Evolutionary conservation across 1,140 invertebrate species (phyloP), one percentile per base, ranked within the genome.

Genomic region (Rhizoglyphus robini): DNA sequence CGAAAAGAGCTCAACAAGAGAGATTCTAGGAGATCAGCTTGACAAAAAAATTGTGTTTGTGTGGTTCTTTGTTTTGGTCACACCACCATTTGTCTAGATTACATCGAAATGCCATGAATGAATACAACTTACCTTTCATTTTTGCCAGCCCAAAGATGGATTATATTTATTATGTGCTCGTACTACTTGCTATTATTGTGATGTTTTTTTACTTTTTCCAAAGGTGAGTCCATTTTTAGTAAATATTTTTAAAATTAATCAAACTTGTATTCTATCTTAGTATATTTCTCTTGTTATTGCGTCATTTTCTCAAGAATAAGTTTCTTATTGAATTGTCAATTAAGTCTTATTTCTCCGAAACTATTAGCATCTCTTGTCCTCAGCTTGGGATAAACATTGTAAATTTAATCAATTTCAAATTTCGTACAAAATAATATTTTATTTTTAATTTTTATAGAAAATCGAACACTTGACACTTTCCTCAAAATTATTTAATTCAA

Each of bases 401-500:
- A 60, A 11, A 13, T 60, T 34, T n/a, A 20, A 27, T 60, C 58
- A 60, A 8, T 60, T 34, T 41, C 4, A 34, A 60, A 34, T 34
- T 41, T n/a, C 20, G 20, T 5, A 34, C 11, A n/a, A 13, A 62
- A 23, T 63, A 15, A 31, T 62, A 15, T 20, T 11, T 15, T 62
- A n/a, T 5, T 63, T 62, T 61, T 32, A 4, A 31, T 25, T 20
- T 38, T 20, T 49, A 18, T 57, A 67, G 66, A 46, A 67, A 34
- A 65, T 65, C 18, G 67, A 68, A 66, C 63, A 60, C 27, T 13
- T 68, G 32, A 41, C 64, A 32, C 38, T 68, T 32, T 68, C 67
- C 18, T 67, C 67, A 1, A 65, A 65, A 38, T 41, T 65, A 20
- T 67, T 68, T 18, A 65, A 64, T 31, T 54, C 63, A 38, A 65